Percentiles rank a stretch among this genome's conserved stretches.
phyloP scores from a whole-genome alignment of 1,140 invertebrate species.

The Sarcophaga bullata region DNA sequence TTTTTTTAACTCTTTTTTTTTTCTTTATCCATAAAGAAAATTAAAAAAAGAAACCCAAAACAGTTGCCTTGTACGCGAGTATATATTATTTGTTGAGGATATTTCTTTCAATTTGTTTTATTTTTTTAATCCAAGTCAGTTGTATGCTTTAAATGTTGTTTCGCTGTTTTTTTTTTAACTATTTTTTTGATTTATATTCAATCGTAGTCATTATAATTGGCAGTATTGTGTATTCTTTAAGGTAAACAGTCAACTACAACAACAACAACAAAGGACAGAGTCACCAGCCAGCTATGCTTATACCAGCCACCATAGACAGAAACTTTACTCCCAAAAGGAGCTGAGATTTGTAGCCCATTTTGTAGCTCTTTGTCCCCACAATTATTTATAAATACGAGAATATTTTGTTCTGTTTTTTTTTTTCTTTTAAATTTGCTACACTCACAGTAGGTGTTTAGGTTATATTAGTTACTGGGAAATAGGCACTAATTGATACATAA shows the following conservation, averaged over 20 bases:
- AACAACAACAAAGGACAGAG: neutral
- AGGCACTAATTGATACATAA: too few species aligned
- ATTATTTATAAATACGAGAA: too few species aligned
- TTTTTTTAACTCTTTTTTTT: neutral
- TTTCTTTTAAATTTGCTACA: too few species aligned
- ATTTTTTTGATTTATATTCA: conserved; percentile 23
- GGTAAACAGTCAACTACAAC: neutral
- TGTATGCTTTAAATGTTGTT: neutral
- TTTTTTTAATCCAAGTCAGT: neutral
- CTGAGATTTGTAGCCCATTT: neutral
- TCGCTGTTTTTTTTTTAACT: neutral
- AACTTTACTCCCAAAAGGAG: neutral
- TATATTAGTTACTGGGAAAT: too few species aligned
- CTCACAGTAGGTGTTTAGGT: too few species aligned
- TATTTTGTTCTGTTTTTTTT: too few species aligned
- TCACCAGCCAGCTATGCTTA: neutral
- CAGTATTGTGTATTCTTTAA: conserved; percentile 24
- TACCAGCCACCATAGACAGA: neutral
- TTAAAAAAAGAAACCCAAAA: neutral
- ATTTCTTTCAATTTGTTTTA: neutral
- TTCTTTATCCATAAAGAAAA: neutral
- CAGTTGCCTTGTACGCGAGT: neutral
- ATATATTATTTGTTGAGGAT: neutral
- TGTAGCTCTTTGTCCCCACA: too few species aligned
- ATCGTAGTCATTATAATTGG: conserved; percentile 26